Percentiles rank a stretch among this genome's conserved stretches.
These are phyloP conservation scores for Vidua chalybeata DNA, from an alignment of 2,113 vertebrate genomes.

Conservation along the genomic window DNA sequence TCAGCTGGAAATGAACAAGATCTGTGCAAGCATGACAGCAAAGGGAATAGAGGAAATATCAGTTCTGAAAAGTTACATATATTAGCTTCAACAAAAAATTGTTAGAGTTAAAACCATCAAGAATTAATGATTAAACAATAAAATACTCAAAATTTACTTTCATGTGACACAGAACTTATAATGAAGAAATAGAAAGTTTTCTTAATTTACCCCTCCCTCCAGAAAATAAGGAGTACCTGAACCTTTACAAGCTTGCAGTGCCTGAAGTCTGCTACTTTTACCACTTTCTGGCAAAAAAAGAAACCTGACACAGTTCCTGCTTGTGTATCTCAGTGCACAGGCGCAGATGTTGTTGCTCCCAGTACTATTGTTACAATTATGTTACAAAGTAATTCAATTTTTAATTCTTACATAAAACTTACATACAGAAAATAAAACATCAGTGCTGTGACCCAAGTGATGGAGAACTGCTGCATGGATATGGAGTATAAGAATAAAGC, in stretches of 20 bases:
- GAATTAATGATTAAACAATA: not conserved
- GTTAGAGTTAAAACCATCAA: not conserved
- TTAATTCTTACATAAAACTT: not conserved
- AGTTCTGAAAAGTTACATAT: not conserved
- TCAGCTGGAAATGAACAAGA: not conserved
- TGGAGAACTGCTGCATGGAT: not conserved
- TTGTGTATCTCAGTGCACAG: not conserved
- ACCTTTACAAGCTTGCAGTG: not conserved
- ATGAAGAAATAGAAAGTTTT: not conserved
- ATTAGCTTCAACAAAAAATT: not conserved
- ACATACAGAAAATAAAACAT: not conserved
- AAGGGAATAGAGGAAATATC: not conserved
- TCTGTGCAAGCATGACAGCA: not conserved
- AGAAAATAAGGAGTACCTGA: not conserved
- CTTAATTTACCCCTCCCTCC: accelerated
- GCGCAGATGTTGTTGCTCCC: not conserved
- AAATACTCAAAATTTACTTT: not conserved
- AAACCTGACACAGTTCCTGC: not conserved
- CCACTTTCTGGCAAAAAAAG: not conserved
- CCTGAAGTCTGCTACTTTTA: not conserved
- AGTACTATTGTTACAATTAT: not conserved
- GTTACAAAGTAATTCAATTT: not conserved
- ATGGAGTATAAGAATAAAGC: not conserved
- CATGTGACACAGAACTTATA: not conserved
- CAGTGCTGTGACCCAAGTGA: not conserved